Evolutionary conservation across 2,113 vertebrate species (phyloP), one percentile per base, ranked within the genome.

Genomic region (Osmerus eperlanus): DNA sequence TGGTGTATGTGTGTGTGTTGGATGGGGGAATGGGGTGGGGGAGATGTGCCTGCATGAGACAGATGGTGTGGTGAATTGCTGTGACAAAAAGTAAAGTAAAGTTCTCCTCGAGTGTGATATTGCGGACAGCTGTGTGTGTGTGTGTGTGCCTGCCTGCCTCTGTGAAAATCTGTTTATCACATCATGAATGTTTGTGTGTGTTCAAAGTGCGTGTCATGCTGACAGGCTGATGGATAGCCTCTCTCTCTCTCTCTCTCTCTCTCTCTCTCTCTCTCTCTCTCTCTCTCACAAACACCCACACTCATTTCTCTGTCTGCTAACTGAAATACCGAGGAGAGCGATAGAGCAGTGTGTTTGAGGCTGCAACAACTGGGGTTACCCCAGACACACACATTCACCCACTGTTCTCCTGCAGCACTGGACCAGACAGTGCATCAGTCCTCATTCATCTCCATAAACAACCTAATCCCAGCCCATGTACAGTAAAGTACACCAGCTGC

Each of bases 261-360:
- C 23, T 23, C 23, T 1, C 23, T 23, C 23, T 23, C 23, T 55
- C 66, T 54, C 52, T 7, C 23, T 23, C 23, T 23, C 23, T 1
- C 23, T 23, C 23, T 23, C 23, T 23, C 36, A 41, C 36, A 41
- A 41, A 41, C 36, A 41, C 36, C 36, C 36, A 41, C 36, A 9
- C 36, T 66, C 41, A 18, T 18, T 41, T 19, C n/a, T 41, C 11
- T 14, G n/a, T 51, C 21, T 28, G 19, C 8, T 29, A 29, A 18
- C 53, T 77, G 78, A 83, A 74, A 77, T 80, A 68, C 64, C 71
- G 60, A n/a, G 3, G 63, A 52, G 66, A 23, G 9, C 8, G 5
- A 36, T 2, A 18, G 28, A 8, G 6, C 55, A 68, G 36, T 3
- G 47, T 23, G 47, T 21, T 13, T 61, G 23, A 16, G 54, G 14